Evolutionary conservation across 2,888 invertebrate species (phyloP).

Genomic region (Lasius fuliginosus): DNA sequence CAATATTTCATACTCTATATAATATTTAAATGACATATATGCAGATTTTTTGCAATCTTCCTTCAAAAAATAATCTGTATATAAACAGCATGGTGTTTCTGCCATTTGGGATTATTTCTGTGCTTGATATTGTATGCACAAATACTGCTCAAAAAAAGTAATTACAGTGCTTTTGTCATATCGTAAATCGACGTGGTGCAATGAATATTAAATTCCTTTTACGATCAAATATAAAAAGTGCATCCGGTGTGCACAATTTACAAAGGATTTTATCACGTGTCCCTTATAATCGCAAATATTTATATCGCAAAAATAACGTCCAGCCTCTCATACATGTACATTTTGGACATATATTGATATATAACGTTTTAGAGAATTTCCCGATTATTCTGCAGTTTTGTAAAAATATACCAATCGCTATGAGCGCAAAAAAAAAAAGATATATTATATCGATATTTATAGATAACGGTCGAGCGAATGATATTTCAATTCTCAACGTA

Average conservation of each 20-base stretch:
- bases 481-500: slow-evolving; percentile 12
- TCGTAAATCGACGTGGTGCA: not conserved
- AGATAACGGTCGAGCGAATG: not conserved
- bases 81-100: not conserved
- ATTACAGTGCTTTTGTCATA: slow-evolving; percentile 24
- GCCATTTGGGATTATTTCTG: not conserved
- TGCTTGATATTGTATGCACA: not conserved
- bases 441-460: not conserved
- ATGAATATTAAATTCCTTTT: slow-evolving; percentile 40
- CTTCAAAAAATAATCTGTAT: slow-evolving; percentile 17
- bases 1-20: not conserved
- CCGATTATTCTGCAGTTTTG: slow-evolving; percentile 15
- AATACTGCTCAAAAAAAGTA: slow-evolving; percentile 6
- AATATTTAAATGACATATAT: not conserved
- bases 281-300: slow-evolving; percentile 33
- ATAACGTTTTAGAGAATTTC: slow-evolving; percentile 30
- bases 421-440: slow-evolving; percentile 18
- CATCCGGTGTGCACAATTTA: slow-evolving; percentile 28
- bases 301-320: slow-evolving; percentile 22
- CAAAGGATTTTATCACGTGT: slow-evolving; percentile 32
- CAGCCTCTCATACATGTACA: not conserved
- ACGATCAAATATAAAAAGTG: slow-evolving; percentile 36
- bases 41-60: not conserved
- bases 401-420: slow-evolving; percentile 32
- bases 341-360: slow-evolving; percentile 12